A percentile compares a stretch with the other conserved stretches of the same genome.
These are phyloP conservation scores for Ptychodera flava DNA, from an alignment of 35 echinoderm and acorn worm genomes.

Conservation along the genomic window DNA sequence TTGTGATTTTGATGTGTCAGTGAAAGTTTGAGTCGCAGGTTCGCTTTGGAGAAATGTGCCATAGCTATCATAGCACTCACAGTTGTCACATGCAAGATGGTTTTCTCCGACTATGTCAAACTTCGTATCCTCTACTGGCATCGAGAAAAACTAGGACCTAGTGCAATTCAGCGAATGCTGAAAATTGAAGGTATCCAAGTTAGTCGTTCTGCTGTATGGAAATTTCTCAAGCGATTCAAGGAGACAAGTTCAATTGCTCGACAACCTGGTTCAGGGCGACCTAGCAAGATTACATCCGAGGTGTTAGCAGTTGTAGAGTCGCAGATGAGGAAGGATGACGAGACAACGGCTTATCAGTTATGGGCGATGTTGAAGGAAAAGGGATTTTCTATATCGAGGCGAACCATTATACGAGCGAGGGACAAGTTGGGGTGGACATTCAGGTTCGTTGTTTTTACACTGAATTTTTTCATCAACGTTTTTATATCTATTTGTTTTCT, in stretches of 20 bases:
- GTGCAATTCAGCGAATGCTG: neutral
- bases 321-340: neutral
- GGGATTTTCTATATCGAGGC: no score
- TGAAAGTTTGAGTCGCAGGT: no score
- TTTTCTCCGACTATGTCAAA: no score
- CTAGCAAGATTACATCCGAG: neutral
- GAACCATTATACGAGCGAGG: slow-evolving; percentile 2
- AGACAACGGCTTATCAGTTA: slow-evolving; percentile 8
- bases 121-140: no score
- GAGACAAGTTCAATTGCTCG: neutral
- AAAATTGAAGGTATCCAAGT: neutral
- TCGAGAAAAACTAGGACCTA: no score
- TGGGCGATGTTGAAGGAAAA: neutral
- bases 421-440: slow-evolving; percentile 15
- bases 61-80: no score
- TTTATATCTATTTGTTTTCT: no score
- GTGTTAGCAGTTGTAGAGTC: neutral
- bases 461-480: no score
- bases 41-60: no score
- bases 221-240: neutral
- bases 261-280: neutral
- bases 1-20: no score
- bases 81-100: no score
- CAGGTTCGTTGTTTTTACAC: slow-evolving; percentile 17
- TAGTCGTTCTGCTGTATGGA: neutral